Base-by-base conservation (phyloP, 2,888 invertebrate genomes). In the Trichopoda pennipes region DNA sequence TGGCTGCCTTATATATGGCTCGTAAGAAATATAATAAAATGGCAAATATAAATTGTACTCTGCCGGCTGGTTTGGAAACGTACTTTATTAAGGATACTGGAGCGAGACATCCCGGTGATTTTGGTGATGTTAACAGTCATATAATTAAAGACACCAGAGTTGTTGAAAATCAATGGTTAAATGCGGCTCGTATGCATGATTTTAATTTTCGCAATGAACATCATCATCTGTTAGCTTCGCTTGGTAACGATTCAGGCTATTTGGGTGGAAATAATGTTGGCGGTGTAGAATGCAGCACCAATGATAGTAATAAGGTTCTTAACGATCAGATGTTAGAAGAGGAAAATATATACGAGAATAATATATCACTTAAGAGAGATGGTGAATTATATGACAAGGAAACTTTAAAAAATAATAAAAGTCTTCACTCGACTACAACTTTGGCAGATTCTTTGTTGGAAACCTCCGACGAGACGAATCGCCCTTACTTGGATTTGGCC, bases 1-100 rank as follows among this genome's bases (percentile, higher is more conserved):
- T 85, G 58, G 76, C 84, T 0, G 80, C 85, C 2, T 72, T 85
- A n/a, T 86, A 89, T 38, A 78, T 86, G 42, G 83, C 76, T 7
- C 87, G 87, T 38, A 86, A 88, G 14, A 90, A 90, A 75, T 87
- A 86, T 49, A 86, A 86, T 42, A 87, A 88, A 84, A 90, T 90
- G 90, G 88, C 90, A 0, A 88, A 90, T 61, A 90, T 90, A 69
- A 85, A 86, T 14, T 84, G 89, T 32, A 87, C 86, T 14, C 81
- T 90, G 60, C 90, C 90, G 9, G 86, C 87, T 17, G 90, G 90
- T 12, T 83, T 90, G 3, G 87, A 87, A 68, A 87, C 87, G 21
- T 86, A 87, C 7, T 80, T 87, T 2, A 87, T 87, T 32, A 89
- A 89, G n/a, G 87, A 88, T 10, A 32, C 49, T 3, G 55, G 14